Evolutionary conservation across 2,888 invertebrate genomes (phyloP).

Genomic region (Chalcis sispes): DNA sequence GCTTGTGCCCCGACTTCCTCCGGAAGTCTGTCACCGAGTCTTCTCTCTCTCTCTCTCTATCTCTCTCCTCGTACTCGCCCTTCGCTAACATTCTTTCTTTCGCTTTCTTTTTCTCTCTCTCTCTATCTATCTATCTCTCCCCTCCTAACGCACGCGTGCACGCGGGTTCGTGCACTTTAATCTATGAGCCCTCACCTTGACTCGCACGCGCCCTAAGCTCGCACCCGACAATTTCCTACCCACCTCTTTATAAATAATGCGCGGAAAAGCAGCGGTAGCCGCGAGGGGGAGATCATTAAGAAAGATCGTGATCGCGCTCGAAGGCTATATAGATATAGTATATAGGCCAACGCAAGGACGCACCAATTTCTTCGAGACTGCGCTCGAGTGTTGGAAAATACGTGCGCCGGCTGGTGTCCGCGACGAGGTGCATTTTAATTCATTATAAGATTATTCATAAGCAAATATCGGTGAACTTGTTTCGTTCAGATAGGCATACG

Average conservation of each 20-base stretch:
- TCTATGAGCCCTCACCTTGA: slow-evolving; percentile 12
- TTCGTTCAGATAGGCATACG: neutral
- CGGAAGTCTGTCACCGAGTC: slow-evolving; percentile 56
- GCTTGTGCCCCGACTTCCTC: slow-evolving; percentile 55
- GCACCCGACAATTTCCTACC: slow-evolving; percentile 29
- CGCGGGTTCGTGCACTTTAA: neutral
- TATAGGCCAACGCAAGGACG: neutral
- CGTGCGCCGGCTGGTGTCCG: slow-evolving; percentile 29
- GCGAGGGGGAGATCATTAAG: slow-evolving; percentile 39
- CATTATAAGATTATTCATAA: slow-evolving; percentile 34
- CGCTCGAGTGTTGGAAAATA: neutral
- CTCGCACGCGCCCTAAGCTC: too few species aligned
- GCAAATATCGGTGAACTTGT: neutral
- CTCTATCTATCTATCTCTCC: neutral
- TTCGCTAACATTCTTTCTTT: too few species aligned
- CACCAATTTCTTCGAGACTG: neutral
- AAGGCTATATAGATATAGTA: too few species aligned
- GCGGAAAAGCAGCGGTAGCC: slow-evolving; percentile 28
- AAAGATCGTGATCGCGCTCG: slow-evolving; percentile 13
- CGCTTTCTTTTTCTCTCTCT: neutral
- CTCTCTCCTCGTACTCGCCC: slow-evolving; percentile 6
- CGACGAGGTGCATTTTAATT: slow-evolving; percentile 28
- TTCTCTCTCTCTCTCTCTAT: slow-evolving; percentile 20
- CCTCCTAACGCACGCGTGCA: neutral
- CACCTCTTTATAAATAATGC: slow-evolving; percentile 37